Conservation (phyloP, 1,140 invertebrate species). For the Apis cerana region DNA sequence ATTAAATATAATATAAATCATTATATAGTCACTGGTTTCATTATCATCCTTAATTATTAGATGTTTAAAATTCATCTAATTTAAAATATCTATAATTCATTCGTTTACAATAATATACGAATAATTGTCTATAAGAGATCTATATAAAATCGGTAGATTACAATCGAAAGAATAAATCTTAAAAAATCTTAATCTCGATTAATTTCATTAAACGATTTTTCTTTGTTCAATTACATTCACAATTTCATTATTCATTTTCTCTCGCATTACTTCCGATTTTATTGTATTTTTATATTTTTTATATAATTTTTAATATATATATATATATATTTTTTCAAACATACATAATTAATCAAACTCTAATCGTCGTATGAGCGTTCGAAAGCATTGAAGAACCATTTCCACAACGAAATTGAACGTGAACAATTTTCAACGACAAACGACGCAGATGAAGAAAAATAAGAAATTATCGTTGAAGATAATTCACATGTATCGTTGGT, state of each 20-base stretch:
- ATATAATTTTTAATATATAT: too few species aligned
- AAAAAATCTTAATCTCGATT: background rate
- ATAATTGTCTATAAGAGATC: background rate
- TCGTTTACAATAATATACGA: background rate
- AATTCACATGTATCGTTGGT: background rate
- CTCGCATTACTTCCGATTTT: background rate
- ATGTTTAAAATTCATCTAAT: background rate
- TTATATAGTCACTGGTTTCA: background rate
- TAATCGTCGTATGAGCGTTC: background rate
- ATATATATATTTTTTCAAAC: too few species aligned
- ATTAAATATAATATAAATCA: background rate
- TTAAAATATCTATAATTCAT: background rate
- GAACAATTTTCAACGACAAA: background rate
- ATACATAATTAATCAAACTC: background rate
- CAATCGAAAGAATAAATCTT: background rate
- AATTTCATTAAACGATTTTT: background rate
- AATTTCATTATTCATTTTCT: background rate
- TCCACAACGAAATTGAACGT: background rate
- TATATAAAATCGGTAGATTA: background rate
- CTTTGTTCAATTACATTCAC: background rate
- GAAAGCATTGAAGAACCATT: slow-evolving; percentile 7
- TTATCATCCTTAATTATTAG: background rate
- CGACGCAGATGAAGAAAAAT: background rate
- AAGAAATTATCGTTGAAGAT: slow-evolving; percentile 14
- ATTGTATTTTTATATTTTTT: background rate